Evolutionary conservation across 2,888 invertebrate species (phyloP), one percentile per base, ranked within the genome.

Genomic region (Cistogaster globosa): DNA sequence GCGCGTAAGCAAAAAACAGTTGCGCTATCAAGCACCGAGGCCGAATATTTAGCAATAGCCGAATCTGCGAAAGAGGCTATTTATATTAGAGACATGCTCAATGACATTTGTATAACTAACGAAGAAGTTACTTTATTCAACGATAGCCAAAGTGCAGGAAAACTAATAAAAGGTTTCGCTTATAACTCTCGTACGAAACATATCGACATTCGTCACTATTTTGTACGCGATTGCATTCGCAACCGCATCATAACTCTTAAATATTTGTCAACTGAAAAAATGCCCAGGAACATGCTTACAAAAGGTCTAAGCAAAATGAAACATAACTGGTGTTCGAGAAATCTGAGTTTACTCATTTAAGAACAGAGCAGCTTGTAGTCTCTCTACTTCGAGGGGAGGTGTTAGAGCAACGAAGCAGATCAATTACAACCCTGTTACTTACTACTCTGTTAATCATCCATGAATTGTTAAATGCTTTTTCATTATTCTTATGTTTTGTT

Each of bases 1-100:
- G 81, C 84, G n/a, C 77, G 85, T 2, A 87, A 88, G 26, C 87
- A 87, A 72, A 69, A 74, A 16, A 86, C 84, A 1, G 81, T 86
- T 2, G 69, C 87, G 7, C 65, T 87, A 18, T 87, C 83, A 3
- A 87, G 85, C 38, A 86, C 86, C 4, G 87, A 87, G 38, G 74
- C 87, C 5, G 87, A 87, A 32, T 86, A 87, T 22, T 69, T 87
- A n/a, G 87, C 86, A 6, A 53, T 87, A 32, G n/a, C n/a, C n/a
- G n/a, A n/a, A n/a, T n/a, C n/a, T n/a, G n/a, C n/a, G n/a, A n/a
- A n/a, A n/a, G n/a, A n/a, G n/a, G n/a, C n/a, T n/a, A n/a, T n/a
- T n/a, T n/a, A n/a, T n/a, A 45, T 87, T 2, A n/a, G 65, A 48
- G 38, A 42, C 3, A 68, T 88, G 48, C 51, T 84, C 22, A 68